Evolutionary conservation across 2,797 vertebrate genomes (phyloP).

Genomic region (Picus viridis): DNA sequence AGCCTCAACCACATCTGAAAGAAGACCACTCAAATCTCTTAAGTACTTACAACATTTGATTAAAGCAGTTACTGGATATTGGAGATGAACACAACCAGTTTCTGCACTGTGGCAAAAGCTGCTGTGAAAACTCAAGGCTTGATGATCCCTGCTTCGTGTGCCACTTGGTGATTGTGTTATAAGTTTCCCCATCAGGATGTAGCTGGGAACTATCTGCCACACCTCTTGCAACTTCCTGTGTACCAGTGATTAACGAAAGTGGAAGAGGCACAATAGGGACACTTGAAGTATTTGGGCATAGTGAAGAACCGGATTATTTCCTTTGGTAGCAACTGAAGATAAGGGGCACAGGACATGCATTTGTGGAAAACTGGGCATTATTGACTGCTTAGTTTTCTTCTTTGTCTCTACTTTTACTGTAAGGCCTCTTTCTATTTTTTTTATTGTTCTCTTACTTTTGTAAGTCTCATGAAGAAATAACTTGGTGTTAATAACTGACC

Average conservation of each 20-base stretch:
- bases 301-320: neutral
- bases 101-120: neutral
- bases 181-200: accelerated
- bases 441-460: neutral
- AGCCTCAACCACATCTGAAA: neutral
- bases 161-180: neutral
- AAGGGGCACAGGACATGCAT: accelerated
- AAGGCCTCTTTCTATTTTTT: neutral
- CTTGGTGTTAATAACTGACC: neutral
- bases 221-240: neutral
- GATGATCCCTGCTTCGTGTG: neutral
- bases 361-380: neutral
- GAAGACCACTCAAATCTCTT: neutral
- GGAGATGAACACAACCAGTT: neutral
- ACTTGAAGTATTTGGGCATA: neutral
- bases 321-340: neutral
- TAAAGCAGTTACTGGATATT: neutral
- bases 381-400: neutral
- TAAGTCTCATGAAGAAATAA: neutral
- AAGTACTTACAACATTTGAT: neutral
- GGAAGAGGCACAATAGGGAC: neutral
- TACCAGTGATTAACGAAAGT: neutral
- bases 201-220: neutral
- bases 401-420: neutral
- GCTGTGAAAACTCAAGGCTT: neutral